Base-by-base conservation (phyloP, 2,113 vertebrate species). In the Sporophila hypoxantha region DNA sequence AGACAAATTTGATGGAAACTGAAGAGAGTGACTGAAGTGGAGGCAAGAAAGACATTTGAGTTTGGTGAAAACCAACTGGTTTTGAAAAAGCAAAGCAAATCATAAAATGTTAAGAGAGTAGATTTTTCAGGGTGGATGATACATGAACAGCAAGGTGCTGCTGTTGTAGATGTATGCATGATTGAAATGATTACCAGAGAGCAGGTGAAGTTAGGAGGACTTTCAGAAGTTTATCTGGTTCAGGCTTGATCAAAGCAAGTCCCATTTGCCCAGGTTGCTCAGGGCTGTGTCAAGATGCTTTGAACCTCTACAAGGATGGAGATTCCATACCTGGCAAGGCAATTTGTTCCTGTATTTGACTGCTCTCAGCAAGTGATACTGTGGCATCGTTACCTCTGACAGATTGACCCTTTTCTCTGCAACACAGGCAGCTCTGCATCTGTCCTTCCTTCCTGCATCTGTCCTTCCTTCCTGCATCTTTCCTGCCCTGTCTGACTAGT, bases 361-460 rank as follows among this genome's bases (percentile, higher is more conserved):
- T 9, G 1, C 13, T 62, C 17, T 17, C 34, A 4, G 0, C 17
- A 26, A 11, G 8, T n/a, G 26, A 41, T 0, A 0, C 12, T 29
- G 19, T 62, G 44, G 12, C 32, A 53, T 32, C 34, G 23, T 0
- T 26, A 12, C 22, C 20, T 68, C 15, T 59, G 68, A 12, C 22
- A 46, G 36, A n/a, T 1, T 50, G n/a, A 69, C 18, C 23, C 18
- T 17, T 82, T 87, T 62, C n/a, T 84, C 18, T 62, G n/a, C 26
- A 85, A 1, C 32, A 8, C 6, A 50, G 50, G 36, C 22, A 44
- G 0, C 14, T 44, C 39, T 50, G 2, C 1, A 1, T 55, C 30
- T 18, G 5, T 52, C 39, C 16, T 57, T 34, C 32, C 15, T 49
- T n/a, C 32, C 15, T 49, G 12, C 42, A 23, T 59, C 65, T 17